Conservation (phyloP, 1,140 invertebrate species). For the Drosophila biarmipes region DNA sequence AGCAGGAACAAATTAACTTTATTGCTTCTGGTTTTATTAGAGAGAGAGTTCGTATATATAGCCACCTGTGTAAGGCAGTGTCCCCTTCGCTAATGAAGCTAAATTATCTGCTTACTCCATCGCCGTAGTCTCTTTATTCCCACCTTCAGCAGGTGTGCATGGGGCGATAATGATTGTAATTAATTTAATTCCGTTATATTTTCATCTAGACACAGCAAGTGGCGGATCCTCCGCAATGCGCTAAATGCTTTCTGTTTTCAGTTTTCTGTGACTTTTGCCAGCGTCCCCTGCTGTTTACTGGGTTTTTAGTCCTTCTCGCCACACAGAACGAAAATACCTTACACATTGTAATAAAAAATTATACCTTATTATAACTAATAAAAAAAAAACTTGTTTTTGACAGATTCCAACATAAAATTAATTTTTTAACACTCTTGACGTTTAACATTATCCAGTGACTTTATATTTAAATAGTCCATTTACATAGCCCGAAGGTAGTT, state of each 20-base stretch:
- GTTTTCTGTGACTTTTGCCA: conserved; percentile 50
- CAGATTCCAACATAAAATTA: no score
- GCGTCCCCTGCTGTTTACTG: neutral
- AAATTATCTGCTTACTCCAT: conserved; percentile 64
- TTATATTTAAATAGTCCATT: no score
- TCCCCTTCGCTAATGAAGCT: conserved; percentile 64
- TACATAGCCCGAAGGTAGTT: no score
- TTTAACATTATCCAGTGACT: no score
- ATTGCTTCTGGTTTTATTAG: conserved; percentile 41
- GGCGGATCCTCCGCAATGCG: conserved; percentile 70
- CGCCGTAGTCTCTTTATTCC: neutral
- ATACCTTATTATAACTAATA: no score
- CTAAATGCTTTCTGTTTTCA: conserved; percentile 67
- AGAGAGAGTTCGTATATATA: neutral
- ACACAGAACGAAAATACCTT: neutral
- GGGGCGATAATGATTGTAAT: conserved; percentile 79
- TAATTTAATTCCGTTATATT: conserved; percentile 84
- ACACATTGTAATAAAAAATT: no score
- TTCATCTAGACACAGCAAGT: conserved; percentile 68
- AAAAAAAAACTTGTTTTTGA: no score
- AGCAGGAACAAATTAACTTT: conserved; percentile 57
- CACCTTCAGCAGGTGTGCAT: conserved; percentile 49
- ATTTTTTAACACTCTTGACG: no score
- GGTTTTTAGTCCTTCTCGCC: neutral
- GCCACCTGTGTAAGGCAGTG: conserved; percentile 12